phyloP scores from a whole-genome alignment of 1,140 invertebrate species.

The Musca domestica region DNA sequence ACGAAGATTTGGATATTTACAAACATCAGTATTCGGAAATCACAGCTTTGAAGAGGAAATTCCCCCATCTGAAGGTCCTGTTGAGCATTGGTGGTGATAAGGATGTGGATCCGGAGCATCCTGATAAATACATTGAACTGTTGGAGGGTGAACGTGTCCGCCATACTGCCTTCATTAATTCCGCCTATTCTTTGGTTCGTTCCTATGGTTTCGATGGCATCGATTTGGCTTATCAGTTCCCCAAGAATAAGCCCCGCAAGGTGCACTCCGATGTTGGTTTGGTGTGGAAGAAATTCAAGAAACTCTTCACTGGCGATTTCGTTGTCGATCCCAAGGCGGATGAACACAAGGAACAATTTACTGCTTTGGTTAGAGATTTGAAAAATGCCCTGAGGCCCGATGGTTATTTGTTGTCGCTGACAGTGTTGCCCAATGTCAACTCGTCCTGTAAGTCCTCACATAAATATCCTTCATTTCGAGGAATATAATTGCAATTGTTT shows the following conservation, averaged over 20 bases:
- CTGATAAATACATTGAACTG: constrained; percentile 52
- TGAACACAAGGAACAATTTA: constrained; percentile 75
- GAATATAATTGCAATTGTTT: no score
- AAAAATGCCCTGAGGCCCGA: constrained; percentile 65
- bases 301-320: constrained; percentile 67
- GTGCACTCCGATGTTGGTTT: constrained; percentile 64
- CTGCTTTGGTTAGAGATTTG: constrained; percentile 69
- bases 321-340: constrained; percentile 70
- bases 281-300: constrained; percentile 72
- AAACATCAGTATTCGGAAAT: constrained; percentile 70
- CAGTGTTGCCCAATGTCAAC: constrained; percentile 76
- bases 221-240: constrained; percentile 83
- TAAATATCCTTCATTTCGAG: no score
- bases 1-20: constrained; percentile 68
- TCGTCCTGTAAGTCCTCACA: constrained; percentile 65
- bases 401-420: constrained; percentile 64
- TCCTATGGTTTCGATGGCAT: constrained; percentile 80
- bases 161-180: constrained; percentile 71
- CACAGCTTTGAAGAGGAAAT: constrained; percentile 68
- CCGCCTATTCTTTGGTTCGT: constrained; percentile 65
- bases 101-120: constrained; percentile 59
- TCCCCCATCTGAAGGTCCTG: constrained; percentile 70
- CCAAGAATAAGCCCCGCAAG: constrained; percentile 72
- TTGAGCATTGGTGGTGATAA: constrained; percentile 73
- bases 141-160: constrained; percentile 68